phyloP scores from a whole-genome alignment of 2,888 invertebrate species.

The Serrognathus titanus region DNA sequence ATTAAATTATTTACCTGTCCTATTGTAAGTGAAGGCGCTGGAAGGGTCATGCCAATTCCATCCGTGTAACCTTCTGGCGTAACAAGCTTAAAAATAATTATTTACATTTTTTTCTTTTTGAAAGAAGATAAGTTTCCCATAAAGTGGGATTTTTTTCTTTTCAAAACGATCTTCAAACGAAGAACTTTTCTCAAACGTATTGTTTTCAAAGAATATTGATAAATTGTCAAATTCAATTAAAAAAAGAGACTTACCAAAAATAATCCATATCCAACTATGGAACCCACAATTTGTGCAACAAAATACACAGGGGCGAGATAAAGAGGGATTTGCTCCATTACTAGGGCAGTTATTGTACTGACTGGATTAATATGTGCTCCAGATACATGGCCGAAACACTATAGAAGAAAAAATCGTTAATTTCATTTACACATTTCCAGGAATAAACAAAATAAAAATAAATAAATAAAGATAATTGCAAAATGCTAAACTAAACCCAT shows the following conservation, averaged over 20 bases:
- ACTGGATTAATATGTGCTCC: constrained; percentile 77
- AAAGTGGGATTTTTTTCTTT: too few relatives aligned
- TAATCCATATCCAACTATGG: constrained; percentile 65
- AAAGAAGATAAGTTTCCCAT: neutral
- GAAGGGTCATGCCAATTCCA: constrained; percentile 20
- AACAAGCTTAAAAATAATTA: constrained; percentile 30
- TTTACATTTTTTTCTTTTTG: neutral
- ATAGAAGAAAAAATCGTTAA: constrained; percentile 30
- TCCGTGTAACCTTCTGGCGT: constrained; percentile 26
- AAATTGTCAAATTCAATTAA: too few relatives aligned
- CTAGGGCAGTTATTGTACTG: constrained; percentile 63
- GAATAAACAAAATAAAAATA: too few relatives aligned
- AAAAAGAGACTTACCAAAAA: constrained; percentile 7
- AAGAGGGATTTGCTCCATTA: constrained; percentile 55
- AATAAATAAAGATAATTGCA: too few relatives aligned
- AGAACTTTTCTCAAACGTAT: too few relatives aligned
- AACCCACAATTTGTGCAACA: constrained; percentile 63
- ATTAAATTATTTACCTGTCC: constrained; percentile 4
- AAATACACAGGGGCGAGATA: constrained; percentile 58
- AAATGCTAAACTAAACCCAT: too few relatives aligned
- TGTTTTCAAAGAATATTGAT: too few relatives aligned
- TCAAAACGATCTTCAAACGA: too few relatives aligned
- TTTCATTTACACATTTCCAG: too few relatives aligned
- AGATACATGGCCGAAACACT: constrained; percentile 72
- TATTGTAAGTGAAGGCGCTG: constrained; percentile 27